Conservation (phyloP, 2,113 vertebrate genomes). For the Triplophysa tibetana region DNA sequence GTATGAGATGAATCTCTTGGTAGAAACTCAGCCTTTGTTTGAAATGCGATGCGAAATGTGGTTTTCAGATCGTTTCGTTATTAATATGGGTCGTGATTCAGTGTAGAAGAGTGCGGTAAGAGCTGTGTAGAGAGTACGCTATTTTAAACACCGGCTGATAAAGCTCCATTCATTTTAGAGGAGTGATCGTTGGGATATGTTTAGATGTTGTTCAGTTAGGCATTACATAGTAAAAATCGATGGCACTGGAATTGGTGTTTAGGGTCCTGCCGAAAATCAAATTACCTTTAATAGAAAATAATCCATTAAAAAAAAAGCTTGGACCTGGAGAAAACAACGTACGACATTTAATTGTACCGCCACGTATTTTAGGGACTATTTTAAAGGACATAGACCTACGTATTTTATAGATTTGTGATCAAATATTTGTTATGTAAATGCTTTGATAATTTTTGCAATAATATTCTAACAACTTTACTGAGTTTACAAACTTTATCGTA, state of each 20-base stretch:
- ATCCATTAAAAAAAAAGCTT: background rate
- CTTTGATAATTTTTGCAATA: background rate
- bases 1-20: background rate
- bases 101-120: slow-evolving; percentile 56
- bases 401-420: background rate
- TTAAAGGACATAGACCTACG: background rate
- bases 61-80: slow-evolving; percentile 15
- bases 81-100: slow-evolving; percentile 29
- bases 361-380: background rate
- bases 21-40: background rate
- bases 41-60: background rate
- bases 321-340: background rate
- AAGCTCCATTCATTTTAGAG: background rate
- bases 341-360: background rate
- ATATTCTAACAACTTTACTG: background rate
- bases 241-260: background rate
- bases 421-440: background rate
- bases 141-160: background rate
- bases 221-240: background rate
- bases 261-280: background rate
- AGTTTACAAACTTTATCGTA: background rate
- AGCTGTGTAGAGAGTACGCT: background rate
- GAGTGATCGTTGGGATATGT: background rate
- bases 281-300: background rate
- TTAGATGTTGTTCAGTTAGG: background rate